Evolutionary conservation across 2,113 vertebrate genomes (phyloP), one percentile per base, ranked within the genome.

Genomic region (Benitochromis conjunctus): DNA sequence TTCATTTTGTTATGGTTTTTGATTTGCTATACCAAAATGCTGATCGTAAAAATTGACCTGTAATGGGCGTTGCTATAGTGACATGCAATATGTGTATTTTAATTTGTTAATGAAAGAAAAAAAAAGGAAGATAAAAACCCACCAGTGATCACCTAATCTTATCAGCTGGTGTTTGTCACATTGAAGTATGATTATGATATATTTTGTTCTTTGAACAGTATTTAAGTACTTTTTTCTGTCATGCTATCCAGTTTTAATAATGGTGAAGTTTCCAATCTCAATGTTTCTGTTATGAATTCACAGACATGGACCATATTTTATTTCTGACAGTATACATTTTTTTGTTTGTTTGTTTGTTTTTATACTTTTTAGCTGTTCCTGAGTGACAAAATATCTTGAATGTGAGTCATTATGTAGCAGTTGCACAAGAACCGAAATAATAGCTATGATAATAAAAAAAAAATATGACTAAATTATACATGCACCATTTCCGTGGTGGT

Each of bases 331-430:
- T 95, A 92, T 93, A 88, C 87, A 9, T 91, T 94, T 94, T 66
- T 80, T 87, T 91, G 29, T 64, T 53, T 13, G 46, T 76, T 76
- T 85, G 34, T 92, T 95, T 94, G 82, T 93, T 95, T 95, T 96
- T 95, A 94, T 92, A 96, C 93, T 88, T 97, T 97, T 97, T 97
- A 97, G 97, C 97, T 96, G 97, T 98, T 99, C 97, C 97, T 97
- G 92, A 94, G 95, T 96, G 95, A 94, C 94, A 94, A 97, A 98
- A 97, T 98, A 98, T 97, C 97, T 98, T 99, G 98, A 98, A 98
- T 98, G 98, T 99, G 98, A 99, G 98, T 99, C 97, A 97, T 95
- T 95, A 96, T 98, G 98, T 99, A 99, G 98, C 98, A 97, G 97
- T 98, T 97, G 97, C 98, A 99, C 98, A 98, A 98, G 96, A 99